Evolutionary conservation across 2,888 invertebrate genomes (phyloP).

Genomic region (Tricholauxania praeusta): DNA sequence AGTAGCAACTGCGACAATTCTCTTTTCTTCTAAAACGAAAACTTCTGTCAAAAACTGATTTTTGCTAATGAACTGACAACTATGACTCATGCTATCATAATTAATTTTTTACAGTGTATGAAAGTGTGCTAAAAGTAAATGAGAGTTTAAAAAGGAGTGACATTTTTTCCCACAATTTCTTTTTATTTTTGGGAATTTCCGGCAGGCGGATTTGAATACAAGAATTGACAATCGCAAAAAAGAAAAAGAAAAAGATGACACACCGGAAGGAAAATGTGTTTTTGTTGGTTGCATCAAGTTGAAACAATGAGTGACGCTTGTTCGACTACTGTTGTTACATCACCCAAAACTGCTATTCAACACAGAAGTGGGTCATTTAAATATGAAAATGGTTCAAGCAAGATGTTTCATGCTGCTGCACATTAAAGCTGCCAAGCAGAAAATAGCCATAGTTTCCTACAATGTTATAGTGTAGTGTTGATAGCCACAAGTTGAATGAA

Average conservation of each 20-base stretch:
- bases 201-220: no score
- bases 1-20: no score
- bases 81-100: no score
- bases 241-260: background rate
- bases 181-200: background rate
- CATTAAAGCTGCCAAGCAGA: conserved; percentile 21
- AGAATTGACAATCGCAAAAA: background rate
- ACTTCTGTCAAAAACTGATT: no score
- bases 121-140: background rate
- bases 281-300: background rate
- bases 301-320: conserved; percentile 24
- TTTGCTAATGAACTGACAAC: no score
- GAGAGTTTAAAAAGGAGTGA: background rate
- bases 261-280: conserved; percentile 11
- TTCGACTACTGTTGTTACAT: background rate
- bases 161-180: background rate
- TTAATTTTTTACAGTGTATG: background rate
- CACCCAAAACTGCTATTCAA: background rate
- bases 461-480: background rate
- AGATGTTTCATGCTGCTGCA: conserved; percentile 16
- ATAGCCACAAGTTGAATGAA: background rate
- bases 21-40: no score
- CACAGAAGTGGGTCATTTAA: conserved; percentile 26
- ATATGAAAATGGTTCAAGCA: background rate
- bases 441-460: background rate